Conservation (phyloP, 2,113 vertebrate species). For the Glareola pratincola region DNA sequence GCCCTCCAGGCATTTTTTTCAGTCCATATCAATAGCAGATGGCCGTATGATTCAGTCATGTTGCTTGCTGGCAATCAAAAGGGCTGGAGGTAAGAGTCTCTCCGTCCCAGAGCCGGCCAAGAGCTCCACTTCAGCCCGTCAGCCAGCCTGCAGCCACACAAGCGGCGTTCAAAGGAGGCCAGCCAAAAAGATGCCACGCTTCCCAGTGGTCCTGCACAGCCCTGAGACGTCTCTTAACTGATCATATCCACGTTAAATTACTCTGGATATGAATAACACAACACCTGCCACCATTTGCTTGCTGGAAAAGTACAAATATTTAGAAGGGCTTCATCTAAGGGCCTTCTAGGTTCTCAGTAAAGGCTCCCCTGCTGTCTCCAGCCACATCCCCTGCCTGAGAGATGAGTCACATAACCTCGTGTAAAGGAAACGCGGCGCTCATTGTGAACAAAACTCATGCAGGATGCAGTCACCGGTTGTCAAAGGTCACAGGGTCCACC, state of each 20-base stretch:
- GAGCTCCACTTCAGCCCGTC: background rate
- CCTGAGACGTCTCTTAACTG: background rate
- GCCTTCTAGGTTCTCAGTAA: background rate
- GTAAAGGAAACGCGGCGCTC: background rate
- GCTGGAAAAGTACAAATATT: background rate
- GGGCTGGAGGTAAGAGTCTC: background rate
- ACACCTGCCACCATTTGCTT: background rate
- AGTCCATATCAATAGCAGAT: background rate
- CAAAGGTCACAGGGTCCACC: background rate
- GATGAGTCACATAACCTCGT: background rate
- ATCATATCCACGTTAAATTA: background rate
- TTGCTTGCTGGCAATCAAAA: background rate
- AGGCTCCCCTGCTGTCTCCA: background rate
- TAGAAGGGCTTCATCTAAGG: background rate
- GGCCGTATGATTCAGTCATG: background rate
- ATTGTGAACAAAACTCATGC: background rate
- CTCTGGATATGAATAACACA: background rate
- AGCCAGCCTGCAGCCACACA: background rate
- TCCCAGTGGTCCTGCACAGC: background rate
- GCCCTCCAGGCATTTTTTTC: background rate
- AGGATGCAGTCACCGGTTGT: background rate
- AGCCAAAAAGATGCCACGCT: background rate
- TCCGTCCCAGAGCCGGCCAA: background rate
- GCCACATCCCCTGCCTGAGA: background rate
- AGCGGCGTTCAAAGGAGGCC: accelerated